A percentile compares a stretch with the other conserved stretches of the same genome.
Conservation (phyloP, 2,113 vertebrate species). For the Tetrao urogallus region DNA sequence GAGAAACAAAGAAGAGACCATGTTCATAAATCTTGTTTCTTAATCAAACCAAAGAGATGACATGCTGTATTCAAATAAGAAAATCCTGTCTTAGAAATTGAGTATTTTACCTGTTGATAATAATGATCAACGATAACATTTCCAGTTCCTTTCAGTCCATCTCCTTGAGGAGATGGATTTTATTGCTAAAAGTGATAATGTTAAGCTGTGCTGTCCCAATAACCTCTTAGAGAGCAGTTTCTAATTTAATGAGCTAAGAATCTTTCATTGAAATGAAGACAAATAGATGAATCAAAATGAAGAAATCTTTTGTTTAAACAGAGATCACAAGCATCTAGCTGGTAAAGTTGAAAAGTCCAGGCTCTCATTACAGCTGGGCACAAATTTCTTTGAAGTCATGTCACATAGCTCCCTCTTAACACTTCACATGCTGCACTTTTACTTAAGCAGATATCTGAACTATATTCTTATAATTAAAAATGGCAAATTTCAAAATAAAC, state of each 20-base stretch:
- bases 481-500: not conserved
- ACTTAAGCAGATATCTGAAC: not conserved
- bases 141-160: not conserved
- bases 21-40: not conserved
- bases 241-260: constrained; percentile 2
- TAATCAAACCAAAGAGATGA: not conserved
- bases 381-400: not conserved
- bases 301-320: constrained; percentile 40
- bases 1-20: not conserved
- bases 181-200: not conserved
- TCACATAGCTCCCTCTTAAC: not conserved
- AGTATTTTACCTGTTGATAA: constrained; percentile 1
- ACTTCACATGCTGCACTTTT: not conserved
- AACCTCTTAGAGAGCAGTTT: constrained; percentile 11
- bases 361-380: not conserved
- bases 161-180: not conserved
- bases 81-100: not conserved
- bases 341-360: not conserved
- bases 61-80: not conserved
- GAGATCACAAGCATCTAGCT: constrained; percentile 1
- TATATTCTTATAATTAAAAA: not conserved
- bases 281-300: constrained; percentile 30
- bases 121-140: not conserved
- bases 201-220: not conserved
- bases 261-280: not conserved